Evolutionary conservation across 1,140 invertebrate genomes (phyloP).

Genomic region (Thaumatotibia leucotreta): DNA sequence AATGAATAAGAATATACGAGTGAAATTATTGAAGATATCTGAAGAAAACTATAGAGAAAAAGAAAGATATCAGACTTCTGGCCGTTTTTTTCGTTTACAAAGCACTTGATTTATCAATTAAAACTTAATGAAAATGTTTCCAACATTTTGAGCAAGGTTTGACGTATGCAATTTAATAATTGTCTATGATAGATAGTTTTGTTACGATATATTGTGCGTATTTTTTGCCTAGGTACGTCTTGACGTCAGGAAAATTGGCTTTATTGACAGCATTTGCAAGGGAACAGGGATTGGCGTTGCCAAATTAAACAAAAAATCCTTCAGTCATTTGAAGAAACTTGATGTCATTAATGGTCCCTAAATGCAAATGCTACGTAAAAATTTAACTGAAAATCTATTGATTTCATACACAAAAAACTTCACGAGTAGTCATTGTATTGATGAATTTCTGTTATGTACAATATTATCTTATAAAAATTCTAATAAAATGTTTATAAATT

Average conservation of each 20-base stretch:
- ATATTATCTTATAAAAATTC: not conserved
- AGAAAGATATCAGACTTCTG: not conserved
- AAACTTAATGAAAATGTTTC: not conserved
- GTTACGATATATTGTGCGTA: too few relatives aligned
- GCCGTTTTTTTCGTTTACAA: not conserved
- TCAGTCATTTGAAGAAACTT: not conserved
- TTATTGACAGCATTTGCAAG: not conserved
- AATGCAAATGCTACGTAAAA: not conserved
- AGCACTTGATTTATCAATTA: not conserved
- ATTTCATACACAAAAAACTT: not conserved
- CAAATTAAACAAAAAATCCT: not conserved
- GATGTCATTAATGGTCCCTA: not conserved
- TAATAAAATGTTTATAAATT: not conserved
- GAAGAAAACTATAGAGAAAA: not conserved
- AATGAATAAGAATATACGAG: too few relatives aligned
- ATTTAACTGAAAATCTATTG: not conserved
- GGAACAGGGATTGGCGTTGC: not conserved
- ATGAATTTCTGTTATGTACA: not conserved
- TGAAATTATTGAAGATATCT: too few relatives aligned
- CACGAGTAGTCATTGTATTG: not conserved
- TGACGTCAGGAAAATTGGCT: constrained; percentile 1
- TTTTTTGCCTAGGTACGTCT: not conserved
- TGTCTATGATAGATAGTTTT: too few relatives aligned
- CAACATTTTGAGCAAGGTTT: not conserved
- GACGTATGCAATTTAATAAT: not conserved